Conservation (phyloP, 2,888 invertebrate species). For the Acleris holmiana region DNA sequence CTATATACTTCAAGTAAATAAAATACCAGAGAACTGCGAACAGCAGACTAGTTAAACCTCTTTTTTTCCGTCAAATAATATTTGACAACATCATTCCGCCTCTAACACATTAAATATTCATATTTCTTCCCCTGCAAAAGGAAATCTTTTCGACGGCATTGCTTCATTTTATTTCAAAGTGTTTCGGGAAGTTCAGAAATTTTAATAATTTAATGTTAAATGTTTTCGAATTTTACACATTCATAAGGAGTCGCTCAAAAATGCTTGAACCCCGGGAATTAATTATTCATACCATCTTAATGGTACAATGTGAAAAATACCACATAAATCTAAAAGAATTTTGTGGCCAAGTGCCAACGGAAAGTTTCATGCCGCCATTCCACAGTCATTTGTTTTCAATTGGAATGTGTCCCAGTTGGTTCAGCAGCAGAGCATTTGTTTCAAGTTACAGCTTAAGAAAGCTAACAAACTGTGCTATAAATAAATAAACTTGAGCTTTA, state of each 20-base stretch:
- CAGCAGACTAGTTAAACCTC: too few species aligned
- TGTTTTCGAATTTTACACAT: slow-evolving; percentile 1
- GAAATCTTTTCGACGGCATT: slow-evolving; percentile 10
- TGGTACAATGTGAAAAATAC: slow-evolving; percentile 26
- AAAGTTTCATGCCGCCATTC: slow-evolving; percentile 31
- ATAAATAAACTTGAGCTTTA: not conserved
- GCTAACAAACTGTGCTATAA: not conserved
- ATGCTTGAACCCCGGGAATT: slow-evolving; percentile 5
- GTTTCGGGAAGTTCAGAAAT: not conserved
- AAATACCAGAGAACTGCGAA: too few species aligned
- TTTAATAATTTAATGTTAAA: not conserved
- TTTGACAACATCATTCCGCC: slow-evolving; percentile 3
- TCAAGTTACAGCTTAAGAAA: slow-evolving; percentile 9
- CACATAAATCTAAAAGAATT: slow-evolving; percentile 29
- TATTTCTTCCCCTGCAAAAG: not conserved
- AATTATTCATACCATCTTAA: slow-evolving; percentile 19
- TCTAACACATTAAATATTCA: slow-evolving; percentile 19
- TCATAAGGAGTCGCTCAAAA: slow-evolving; percentile 4
- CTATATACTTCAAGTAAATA: too few species aligned
- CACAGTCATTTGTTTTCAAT: slow-evolving; percentile 37
- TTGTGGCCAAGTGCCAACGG: slow-evolving; percentile 29
- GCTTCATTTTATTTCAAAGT: slow-evolving; percentile 13
- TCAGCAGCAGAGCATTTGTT: slow-evolving; percentile 24
- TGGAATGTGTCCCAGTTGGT: slow-evolving; percentile 33
- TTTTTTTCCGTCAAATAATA: not conserved